Conservation (phyloP, 1,140 invertebrate genomes). For the Adelges cooleyi region DNA sequence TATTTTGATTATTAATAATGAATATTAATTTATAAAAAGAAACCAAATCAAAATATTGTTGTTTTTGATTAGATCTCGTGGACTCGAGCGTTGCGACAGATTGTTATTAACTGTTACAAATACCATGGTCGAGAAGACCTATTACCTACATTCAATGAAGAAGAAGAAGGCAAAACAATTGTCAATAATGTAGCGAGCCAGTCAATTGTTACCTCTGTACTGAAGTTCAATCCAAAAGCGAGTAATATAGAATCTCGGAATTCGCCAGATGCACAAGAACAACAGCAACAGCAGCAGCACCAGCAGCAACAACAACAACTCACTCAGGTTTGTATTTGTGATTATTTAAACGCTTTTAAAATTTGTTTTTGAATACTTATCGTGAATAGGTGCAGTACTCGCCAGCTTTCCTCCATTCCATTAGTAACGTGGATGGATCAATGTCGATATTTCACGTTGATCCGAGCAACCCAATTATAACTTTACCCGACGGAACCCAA, state of each 20-base stretch:
- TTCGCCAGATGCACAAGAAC: conserved; percentile 23
- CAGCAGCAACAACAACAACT: conserved; percentile 19
- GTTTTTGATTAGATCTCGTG: conserved; percentile 69
- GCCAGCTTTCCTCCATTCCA: conserved; percentile 86
- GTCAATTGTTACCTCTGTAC: conserved; percentile 22
- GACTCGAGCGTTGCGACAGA: conserved; percentile 94
- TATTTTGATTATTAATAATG: background rate
- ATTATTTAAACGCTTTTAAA: background rate
- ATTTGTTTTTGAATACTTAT: background rate
- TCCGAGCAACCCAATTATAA: conserved; percentile 86
- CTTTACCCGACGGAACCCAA: conserved; percentile 87
- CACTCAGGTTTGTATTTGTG: background rate
- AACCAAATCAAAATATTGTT: too few relatives aligned
- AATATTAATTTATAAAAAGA: conserved; percentile 19
- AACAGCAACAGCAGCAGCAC: conserved; percentile 12
- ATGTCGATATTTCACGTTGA: conserved; percentile 94
- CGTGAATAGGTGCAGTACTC: conserved; percentile 57
- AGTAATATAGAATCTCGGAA: background rate
- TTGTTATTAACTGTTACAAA: conserved; percentile 97
- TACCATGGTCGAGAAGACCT: conserved; percentile 93
- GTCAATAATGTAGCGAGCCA: conserved; percentile 27
- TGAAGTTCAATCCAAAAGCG: conserved; percentile 23
- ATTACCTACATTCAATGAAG: conserved; percentile 84
- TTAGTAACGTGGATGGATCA: conserved; percentile 91
- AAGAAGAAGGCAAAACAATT: conserved; percentile 57